phyloP scores from a whole-genome alignment of 2,797 vertebrate genomes.

The Gambelia wislizenii region DNA sequence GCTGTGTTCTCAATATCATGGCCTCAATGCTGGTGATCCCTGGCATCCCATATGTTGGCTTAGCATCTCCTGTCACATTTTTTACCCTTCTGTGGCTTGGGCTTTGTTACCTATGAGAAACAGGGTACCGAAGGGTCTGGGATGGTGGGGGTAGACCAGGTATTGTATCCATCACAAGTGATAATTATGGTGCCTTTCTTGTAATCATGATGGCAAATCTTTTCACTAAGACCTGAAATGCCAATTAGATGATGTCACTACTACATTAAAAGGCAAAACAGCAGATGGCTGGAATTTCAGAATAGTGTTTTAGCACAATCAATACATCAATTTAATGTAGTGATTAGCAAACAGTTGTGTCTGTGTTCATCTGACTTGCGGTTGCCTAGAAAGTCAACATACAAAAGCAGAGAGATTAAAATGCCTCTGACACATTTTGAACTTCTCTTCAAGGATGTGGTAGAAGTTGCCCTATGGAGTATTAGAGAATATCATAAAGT shows the following conservation, averaged over 20 bases:
- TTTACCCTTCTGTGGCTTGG: neutral
- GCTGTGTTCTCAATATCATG: too few relatives aligned
- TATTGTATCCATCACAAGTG: neutral
- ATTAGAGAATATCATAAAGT: neutral
- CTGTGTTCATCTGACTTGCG: neutral
- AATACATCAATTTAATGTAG: neutral
- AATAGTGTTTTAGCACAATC: neutral
- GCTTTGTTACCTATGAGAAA: neutral
- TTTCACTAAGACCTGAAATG: neutral
- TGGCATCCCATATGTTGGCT: neutral
- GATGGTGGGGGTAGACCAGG: neutral
- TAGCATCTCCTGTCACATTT: neutral
- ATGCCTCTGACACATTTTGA: neutral
- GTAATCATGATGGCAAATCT: conserved; percentile 14
- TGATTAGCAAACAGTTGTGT: conserved; percentile 34
- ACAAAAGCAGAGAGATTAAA: neutral
- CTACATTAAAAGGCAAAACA: conserved; percentile 17
- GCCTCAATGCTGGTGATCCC: too few relatives aligned
- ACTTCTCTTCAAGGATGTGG: neutral
- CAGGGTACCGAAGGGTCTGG: neutral
- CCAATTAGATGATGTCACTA: conserved; percentile 1
- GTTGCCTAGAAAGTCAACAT: conserved; percentile 11
- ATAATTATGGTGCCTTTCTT: conserved; percentile 8
- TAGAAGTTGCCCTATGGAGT: neutral
- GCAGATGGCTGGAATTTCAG: conserved; percentile 6